phyloP scores from a whole-genome alignment of 2,113 vertebrate species.

The Cacatua alba region DNA sequence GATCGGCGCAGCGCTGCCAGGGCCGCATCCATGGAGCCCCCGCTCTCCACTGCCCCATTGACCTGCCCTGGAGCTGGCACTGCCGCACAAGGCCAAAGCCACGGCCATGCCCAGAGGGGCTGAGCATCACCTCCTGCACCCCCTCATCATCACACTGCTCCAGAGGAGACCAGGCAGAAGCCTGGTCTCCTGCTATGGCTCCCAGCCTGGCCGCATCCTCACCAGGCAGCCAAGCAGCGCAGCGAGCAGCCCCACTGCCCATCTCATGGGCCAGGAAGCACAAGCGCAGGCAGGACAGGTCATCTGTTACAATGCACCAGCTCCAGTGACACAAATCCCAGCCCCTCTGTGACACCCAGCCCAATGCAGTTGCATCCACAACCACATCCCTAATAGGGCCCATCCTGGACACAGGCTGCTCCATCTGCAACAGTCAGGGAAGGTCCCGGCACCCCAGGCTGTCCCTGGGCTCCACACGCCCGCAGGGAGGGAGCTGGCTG shows the following conservation, averaged over 20 bases:
- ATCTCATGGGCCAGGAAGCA: fast-evolving
- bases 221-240: not conserved
- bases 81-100: not conserved
- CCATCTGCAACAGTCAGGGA: not conserved
- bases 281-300: fast-evolving
- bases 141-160: not conserved
- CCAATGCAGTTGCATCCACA: not conserved
- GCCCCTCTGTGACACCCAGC: not conserved
- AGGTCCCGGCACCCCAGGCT: not conserved
- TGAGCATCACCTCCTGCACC: not conserved
- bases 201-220: not conserved
- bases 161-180: not conserved
- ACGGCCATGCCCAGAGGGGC: not conserved
- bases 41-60: fast-evolving
- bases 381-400: not conserved
- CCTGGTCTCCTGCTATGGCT: fast-evolving
- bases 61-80: not conserved
- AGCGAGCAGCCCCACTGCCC: not conserved
- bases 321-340: not conserved
- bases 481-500: not conserved
- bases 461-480: not conserved
- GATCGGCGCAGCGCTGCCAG: fast-evolving
- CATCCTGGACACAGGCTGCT: not conserved
- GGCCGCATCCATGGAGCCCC: not conserved
- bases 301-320: not conserved